These are phyloP conservation scores for Mobula hypostoma DNA, from an alignment of 2,113 vertebrate genomes.

Conservation along the genomic window DNA sequence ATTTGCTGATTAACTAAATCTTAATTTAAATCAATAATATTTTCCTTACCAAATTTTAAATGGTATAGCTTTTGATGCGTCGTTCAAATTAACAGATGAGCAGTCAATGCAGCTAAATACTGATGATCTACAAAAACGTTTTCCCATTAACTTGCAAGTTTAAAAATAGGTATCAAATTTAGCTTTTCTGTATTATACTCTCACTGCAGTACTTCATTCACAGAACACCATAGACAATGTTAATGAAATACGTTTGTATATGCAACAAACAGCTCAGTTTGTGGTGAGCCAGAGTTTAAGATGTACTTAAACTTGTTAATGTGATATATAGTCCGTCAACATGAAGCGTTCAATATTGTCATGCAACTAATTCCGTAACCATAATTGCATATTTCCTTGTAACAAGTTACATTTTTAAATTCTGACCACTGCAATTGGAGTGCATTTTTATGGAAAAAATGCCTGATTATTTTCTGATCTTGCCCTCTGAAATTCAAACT, in stretches of 20 bases:
- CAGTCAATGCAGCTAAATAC: neutral
- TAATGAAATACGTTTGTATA: neutral
- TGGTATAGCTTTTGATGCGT: neutral
- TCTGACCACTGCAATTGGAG: neutral
- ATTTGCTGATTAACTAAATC: neutral
- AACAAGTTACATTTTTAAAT: neutral
- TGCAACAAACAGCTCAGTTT: slow-evolving; percentile 12
- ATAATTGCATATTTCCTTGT: neutral
- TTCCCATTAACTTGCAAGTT: neutral
- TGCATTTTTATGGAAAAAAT: neutral
- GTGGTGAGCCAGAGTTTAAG: neutral
- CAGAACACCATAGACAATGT: slow-evolving; percentile 10
- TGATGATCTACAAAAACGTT: neutral
- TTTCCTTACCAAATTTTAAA: neutral
- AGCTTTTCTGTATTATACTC: slow-evolving; percentile 4
- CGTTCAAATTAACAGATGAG: neutral
- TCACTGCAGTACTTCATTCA: neutral
- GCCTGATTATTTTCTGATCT: neutral
- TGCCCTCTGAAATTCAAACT: neutral
- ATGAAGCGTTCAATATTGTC: neutral
- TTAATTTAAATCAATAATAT: neutral
- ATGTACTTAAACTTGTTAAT: neutral
- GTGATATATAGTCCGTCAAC: neutral
- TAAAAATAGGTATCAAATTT: neutral
- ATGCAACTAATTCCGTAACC: slow-evolving; percentile 1